Conservation (phyloP, 2,797 vertebrate species). For the Discoglossus pictus region DNA sequence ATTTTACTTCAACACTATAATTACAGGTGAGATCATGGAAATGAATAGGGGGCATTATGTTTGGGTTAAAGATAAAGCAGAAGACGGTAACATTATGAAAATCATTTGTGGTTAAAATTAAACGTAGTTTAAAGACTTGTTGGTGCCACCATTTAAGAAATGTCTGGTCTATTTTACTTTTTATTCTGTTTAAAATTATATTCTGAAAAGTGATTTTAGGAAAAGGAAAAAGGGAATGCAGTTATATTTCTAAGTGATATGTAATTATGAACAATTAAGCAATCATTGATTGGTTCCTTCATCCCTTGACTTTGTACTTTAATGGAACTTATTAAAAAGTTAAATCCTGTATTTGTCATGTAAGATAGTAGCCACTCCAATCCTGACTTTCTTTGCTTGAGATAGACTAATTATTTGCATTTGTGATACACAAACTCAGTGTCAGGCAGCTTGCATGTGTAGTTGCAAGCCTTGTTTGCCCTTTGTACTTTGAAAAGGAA, state of each 20-base stretch:
- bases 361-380: neutral
- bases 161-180: neutral
- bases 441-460: no score
- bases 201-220: neutral
- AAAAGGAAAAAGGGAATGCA: neutral
- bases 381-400: neutral
- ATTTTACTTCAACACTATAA: constrained; percentile 34
- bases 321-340: neutral
- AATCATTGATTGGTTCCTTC: constrained; percentile 1
- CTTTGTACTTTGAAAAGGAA: no score
- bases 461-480: no score
- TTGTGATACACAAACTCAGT: no score
- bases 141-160: neutral
- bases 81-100: constrained; percentile 2
- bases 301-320: constrained; percentile 5
- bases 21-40: constrained; percentile 45
- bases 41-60: constrained; percentile 16
- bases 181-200: no score
- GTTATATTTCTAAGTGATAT: neutral
- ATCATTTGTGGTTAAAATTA: neutral
- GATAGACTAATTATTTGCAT: no score
- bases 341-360: constrained; percentile 4
- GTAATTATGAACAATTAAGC: constrained; percentile 10
- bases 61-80: constrained; percentile 21
- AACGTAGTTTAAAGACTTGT: constrained; percentile 3